A percentile compares a stretch with the other conserved stretches of the same genome.
Evolutionary conservation across 1,140 invertebrate species (phyloP).

Genomic region (Leptopilina boulardi): DNA sequence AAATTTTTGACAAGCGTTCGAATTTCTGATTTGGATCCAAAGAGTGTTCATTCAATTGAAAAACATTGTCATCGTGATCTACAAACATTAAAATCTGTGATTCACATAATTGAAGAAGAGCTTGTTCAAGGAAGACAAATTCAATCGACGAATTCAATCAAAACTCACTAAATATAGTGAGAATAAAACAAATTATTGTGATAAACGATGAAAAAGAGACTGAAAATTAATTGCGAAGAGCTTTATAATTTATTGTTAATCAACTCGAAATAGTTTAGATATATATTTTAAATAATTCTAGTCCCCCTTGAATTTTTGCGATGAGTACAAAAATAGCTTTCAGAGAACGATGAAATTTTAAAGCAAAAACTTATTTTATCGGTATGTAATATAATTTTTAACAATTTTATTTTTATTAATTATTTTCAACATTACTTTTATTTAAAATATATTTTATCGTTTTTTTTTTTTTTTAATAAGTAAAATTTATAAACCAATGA

Average conservation of each 20-base stretch:
- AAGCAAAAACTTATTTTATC: no score
- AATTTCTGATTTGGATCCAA: slow-evolving; percentile 77
- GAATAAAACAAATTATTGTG: background rate
- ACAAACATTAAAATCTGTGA: slow-evolving; percentile 68
- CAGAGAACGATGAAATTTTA: no score
- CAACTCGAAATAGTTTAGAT: background rate
- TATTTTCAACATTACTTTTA: no score
- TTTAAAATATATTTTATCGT: no score
- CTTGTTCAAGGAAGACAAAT: slow-evolving; percentile 35
- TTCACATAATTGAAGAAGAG: slow-evolving; percentile 52
- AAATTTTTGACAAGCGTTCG: slow-evolving; percentile 73
- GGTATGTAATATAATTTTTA: no score
- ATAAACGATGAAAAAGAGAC: background rate
- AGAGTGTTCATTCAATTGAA: slow-evolving; percentile 75
- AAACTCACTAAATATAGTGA: background rate
- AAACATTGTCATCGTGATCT: slow-evolving; percentile 75
- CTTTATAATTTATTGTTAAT: background rate
- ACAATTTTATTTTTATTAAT: no score
- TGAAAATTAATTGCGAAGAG: background rate
- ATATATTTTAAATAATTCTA: background rate
- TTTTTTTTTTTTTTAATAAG: no score
- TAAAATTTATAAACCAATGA: no score
- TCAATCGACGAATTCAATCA: slow-evolving; percentile 2
- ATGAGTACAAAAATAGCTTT: no score
- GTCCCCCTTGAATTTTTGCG: background rate